Evolutionary conservation across 1,140 invertebrate species (phyloP).

Genomic region (Drosophila nasuta): DNA sequence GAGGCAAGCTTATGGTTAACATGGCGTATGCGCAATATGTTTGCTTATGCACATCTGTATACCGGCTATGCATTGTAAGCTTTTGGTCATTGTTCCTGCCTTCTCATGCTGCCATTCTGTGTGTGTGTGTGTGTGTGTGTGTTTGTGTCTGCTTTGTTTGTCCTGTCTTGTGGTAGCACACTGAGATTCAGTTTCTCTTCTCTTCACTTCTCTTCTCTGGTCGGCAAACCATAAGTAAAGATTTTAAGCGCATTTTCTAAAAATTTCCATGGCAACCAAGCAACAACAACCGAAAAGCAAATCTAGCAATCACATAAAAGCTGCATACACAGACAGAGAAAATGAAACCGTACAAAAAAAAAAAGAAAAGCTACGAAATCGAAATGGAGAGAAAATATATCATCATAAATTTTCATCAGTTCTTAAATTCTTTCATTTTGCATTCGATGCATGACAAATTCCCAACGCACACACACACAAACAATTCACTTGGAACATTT

Average conservation of each 20-base stretch:
- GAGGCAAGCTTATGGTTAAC: slow-evolving; percentile 79
- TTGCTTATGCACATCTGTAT: slow-evolving; percentile 58
- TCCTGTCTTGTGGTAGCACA: slow-evolving; percentile 30
- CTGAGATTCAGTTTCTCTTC: slow-evolving; percentile 27
- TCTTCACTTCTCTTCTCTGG: not conserved
- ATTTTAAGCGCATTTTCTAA: slow-evolving; percentile 73
- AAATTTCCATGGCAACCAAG: slow-evolving; percentile 62
- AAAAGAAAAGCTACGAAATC: not conserved
- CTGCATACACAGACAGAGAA: not conserved
- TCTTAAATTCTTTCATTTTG: slow-evolving; percentile 9
- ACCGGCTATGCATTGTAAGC: slow-evolving; percentile 41
- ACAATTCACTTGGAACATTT: not conserved
- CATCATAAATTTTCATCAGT: slow-evolving; percentile 51
- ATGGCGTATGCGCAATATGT: slow-evolving; percentile 80
- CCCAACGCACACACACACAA: not conserved
- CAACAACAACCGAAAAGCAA: slow-evolving; percentile 34
- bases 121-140: slow-evolving; percentile 15
- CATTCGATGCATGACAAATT: slow-evolving; percentile 20
- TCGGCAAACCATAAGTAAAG: slow-evolving; percentile 75
- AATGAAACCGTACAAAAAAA: slow-evolving; percentile 6
- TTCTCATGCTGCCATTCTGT: not conserved
- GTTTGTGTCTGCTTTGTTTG: slow-evolving; percentile 25
- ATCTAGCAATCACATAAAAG: slow-evolving; percentile 18
- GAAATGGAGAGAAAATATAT: slow-evolving; percentile 8
- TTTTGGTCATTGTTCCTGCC: slow-evolving; percentile 38